Base-by-base conservation (phyloP, 2,113 vertebrate genomes). In the Anarhynchus alexandrinus region DNA sequence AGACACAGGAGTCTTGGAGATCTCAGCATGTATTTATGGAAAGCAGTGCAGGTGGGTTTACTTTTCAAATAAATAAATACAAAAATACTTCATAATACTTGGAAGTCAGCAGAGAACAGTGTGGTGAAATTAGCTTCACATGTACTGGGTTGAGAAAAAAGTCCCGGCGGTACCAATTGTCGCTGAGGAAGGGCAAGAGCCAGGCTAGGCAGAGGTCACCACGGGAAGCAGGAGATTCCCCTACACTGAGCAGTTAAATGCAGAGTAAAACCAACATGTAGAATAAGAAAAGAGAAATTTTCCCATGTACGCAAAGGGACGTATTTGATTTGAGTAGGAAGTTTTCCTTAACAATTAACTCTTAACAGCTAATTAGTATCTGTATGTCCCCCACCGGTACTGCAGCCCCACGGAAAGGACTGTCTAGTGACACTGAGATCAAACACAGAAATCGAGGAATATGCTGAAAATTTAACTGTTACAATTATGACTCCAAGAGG, bases 1-100 rank as follows among this genome's bases (percentile, higher is more conserved):
- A 93, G 66, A 55, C 42, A 59, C 29, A 16, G 77, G 15, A 79
- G n/a, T 36, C 89, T 8, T 36, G 73, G 67, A 30, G 8, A 92
- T 59, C 82, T 62, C 15, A 0, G 76, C 72, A 26, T 9, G 55
- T 66, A 49, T 78, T 90, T 91, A 59, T 27, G 64, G 27, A 47
- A 88, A 86, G 82, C 84, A 49, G 36, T 3, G 23, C 89, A 96
- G 93, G 84, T 90, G 93, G 62, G 73, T 82, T 94, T 85, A 93
- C 59, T 90, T 94, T 76, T 58, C 86, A 83, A 86, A 91, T 40
- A 93, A 95, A 95, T n/a, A 96, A 87, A 90, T 7, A 84, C 58
- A 84, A 87, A 93, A 87, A 38, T 38, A 42, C 36, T 82, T 82
- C 58, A 49, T 38, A 85, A 65, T 10, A 20, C 74, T 76, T 40